Base-by-base conservation (phyloP, 2,888 invertebrate genomes). In the Scaeva pyrastri region DNA sequence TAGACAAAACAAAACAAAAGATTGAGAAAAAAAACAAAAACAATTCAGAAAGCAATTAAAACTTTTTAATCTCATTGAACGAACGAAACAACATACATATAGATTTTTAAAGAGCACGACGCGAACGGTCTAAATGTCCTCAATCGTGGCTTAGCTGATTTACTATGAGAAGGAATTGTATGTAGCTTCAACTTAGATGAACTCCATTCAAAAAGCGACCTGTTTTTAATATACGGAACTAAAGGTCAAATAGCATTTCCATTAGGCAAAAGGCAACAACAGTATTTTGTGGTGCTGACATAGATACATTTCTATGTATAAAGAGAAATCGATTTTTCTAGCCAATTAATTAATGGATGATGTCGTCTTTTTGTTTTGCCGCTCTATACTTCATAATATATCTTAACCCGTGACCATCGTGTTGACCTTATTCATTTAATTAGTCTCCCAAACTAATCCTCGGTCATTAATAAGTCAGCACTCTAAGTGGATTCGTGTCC, bases 31-130 rank as follows among this genome's bases (percentile, higher is more conserved):
- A 55, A 64, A 11, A 50, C 6, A 58, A 50, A 19, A 21, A 45
- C 66, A 39, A 73, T 50, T 48, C 78, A 64, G 70, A 72, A 74
- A 82, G 86, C 82, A 82, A 86, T 86, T 86, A 86, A 86, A 86
- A 82, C 77, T 74, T 86, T 86, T 82, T 78, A 82, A 82, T 86
- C 82, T 74, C 70, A 80, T 85, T 80, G 72, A 52, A 80, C 21
- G 23, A 39, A 50, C 12, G 52, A 36, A 12, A 50, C 14, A 58
- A 62, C 14, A 21, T n/a, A 68, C 36, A 50, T 36, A 62, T 55
- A 62, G 6, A 60, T 11, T 21, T 68, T 21, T 73, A 70, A 73
- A 72, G 75, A 68, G 66, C 75, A 68, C 70, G n/a, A 58, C 66
- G 50, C 48, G 45, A 79, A 76, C 62, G 72, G 76, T 80, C 71